Base-by-base conservation (phyloP, 2,797 vertebrate species). In the Tachyglossus aculeatus region DNA sequence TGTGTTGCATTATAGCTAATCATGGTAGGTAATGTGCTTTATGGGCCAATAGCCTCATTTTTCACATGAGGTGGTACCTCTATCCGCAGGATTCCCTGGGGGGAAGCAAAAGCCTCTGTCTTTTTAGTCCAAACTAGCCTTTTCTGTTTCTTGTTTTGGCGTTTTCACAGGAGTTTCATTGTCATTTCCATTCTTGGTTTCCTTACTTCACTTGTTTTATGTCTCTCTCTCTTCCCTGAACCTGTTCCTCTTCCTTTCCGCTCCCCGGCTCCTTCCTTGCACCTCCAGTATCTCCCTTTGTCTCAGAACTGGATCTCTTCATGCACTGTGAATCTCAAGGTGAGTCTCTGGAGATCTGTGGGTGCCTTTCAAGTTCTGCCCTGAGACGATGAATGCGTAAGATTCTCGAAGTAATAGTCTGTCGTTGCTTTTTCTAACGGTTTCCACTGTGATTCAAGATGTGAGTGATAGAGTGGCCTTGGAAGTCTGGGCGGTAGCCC, bases 251-350 rank as follows among this genome's bases (percentile, higher is more conserved):
- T 75, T 77, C 50, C 73, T 83, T 84, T 79, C 71, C 27, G 18
- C 39, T 43, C 57, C 58, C 78, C 70, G 66, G 81, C 57, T 60
- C 21, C 67, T 53, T 76, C 76, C 90, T 87, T 82, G 77, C 86
- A 80, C 84, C 83, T 89, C 88, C 92, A 98, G 96, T 96, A 84
- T 90, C 93, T 94, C 93, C 94, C 89, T 93, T 95, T 94, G 89
- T 95, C 92, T 96, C 96, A 92, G 93, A 95, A 87, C 84, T 92
- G 93, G 95, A 98, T 90, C 91, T 93, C 91, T 93, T 93, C 92
- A 91, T 91, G 85, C 94, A 95, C 88, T 96, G 95, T 93, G 94
- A 95, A 89, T 88, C 91, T 74, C 92, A 95, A 98, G 97, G 96
- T 98, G 93, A 95, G 96, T 96, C 78, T 87, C 31, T 81, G 62